These are phyloP conservation scores for Brachionus plicatilis DNA, from an alignment of 1,140 invertebrate genomes.

Conservation along the genomic window DNA sequence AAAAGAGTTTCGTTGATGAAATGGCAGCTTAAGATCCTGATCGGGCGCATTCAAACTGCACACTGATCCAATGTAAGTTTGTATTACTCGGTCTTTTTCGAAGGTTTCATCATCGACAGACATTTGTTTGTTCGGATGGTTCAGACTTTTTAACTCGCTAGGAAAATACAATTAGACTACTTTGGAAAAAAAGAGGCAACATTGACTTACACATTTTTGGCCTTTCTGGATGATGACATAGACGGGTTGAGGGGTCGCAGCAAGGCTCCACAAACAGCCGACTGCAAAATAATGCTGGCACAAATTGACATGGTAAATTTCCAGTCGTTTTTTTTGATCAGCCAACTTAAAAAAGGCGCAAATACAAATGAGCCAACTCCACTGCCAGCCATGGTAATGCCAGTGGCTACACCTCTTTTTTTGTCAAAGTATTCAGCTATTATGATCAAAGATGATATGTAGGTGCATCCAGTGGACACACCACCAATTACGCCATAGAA, in stretches of 20 bases:
- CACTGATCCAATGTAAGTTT: slow-evolving; percentile 3
- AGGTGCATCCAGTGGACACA: background rate
- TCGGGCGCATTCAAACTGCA: slow-evolving; percentile 4
- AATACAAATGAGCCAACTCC: slow-evolving; percentile 54
- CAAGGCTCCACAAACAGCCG: slow-evolving; percentile 15
- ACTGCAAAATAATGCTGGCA: slow-evolving; percentile 20
- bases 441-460: slow-evolving; percentile 68
- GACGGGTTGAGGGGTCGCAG: slow-evolving; percentile 4
- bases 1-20: slow-evolving; percentile 25
- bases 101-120: background rate
- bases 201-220: slow-evolving; percentile 20
- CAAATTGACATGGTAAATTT: slow-evolving; percentile 43
- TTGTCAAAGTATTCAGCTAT: slow-evolving; percentile 88
- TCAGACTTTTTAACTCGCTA: background rate
- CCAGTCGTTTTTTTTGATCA: slow-evolving; percentile 49
- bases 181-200: background rate
- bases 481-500: slow-evolving; percentile 75
- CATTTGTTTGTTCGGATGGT: background rate
- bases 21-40: background rate
- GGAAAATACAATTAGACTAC: background rate
- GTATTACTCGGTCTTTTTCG: background rate
- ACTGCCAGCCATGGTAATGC: slow-evolving; percentile 63
- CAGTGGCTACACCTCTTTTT: slow-evolving; percentile 80
- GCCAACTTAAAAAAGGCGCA: slow-evolving; percentile 45
- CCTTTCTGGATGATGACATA: background rate